Evolutionary conservation across 2,797 vertebrate species (phyloP).

Genomic region (Tapirus indicus): DNA sequence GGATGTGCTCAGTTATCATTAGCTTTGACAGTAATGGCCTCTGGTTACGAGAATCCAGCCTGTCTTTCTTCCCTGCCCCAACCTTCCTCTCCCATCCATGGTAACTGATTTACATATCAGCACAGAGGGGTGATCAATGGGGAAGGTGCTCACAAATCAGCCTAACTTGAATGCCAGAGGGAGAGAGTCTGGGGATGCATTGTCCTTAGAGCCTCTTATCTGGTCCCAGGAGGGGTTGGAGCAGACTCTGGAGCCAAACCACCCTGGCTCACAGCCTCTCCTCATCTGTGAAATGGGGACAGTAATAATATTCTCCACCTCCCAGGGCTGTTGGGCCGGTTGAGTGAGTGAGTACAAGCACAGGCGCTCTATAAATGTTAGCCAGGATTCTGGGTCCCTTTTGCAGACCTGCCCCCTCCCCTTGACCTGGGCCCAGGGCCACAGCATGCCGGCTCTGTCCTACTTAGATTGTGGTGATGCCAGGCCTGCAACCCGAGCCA

Average conservation of each 20-base stretch:
- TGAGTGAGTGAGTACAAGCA: neutral
- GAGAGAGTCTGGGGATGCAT: neutral
- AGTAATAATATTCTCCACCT: neutral
- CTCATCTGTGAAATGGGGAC: neutral
- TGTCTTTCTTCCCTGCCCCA: neutral
- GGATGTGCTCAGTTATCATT: too few species aligned
- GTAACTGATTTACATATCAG: neutral
- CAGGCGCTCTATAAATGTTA: neutral
- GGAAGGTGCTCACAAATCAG: neutral
- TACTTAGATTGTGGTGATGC: neutral
- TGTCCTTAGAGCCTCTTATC: neutral
- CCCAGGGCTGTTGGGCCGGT: accelerated
- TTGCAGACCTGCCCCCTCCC: neutral
- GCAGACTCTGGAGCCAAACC: neutral
- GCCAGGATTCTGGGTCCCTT: neutral
- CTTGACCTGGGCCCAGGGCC: neutral
- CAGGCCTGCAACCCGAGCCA: neutral
- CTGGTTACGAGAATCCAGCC: neutral
- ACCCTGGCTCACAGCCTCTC: neutral
- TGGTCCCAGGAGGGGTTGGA: neutral
- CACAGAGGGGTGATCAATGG: neutral
- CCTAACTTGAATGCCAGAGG: neutral
- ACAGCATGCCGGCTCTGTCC: neutral
- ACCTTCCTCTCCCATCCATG: neutral
- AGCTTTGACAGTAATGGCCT: neutral